Percentiles rank a stretch among this genome's conserved stretches.
phyloP scores from a whole-genome alignment of 30 jellyfish, hydroid and myxozoan species.

The Pelagia noctiluca region DNA sequence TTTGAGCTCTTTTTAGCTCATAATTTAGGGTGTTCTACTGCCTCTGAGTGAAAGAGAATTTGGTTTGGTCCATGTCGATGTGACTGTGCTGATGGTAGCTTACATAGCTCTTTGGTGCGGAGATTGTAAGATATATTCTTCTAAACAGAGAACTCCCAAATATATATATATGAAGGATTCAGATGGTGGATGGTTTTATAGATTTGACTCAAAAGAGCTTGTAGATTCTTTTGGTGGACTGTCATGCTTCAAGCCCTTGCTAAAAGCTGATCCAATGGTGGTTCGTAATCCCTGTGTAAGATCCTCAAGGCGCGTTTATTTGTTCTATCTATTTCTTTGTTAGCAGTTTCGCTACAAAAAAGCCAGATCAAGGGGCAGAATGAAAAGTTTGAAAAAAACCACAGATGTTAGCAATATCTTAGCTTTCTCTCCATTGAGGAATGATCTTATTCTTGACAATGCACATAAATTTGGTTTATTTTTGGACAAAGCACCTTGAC shows the following conservation, averaged over 20 bases:
- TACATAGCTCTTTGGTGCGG: not conserved
- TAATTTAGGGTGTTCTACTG: too few relatives aligned
- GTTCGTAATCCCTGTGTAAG: not conserved
- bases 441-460: conserved; percentile 21
- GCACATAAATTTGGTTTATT: not conserved
- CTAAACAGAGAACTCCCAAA: not conserved
- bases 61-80: not conserved
- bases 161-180: too few relatives aligned
- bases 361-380: conserved; percentile 14
- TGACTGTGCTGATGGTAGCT: not conserved
- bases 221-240: not conserved
- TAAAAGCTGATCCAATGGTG: not conserved
- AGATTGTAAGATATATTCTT: not conserved
- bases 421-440: conserved; percentile 40
- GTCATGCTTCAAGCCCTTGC: not conserved
- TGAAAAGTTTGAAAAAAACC: conserved; percentile 17
- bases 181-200: not conserved
- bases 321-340: not conserved
- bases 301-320: conserved; percentile 2
- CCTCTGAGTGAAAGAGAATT: not conserved
- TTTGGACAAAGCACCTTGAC: too few relatives aligned
- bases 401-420: conserved; percentile 28
- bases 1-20: too few relatives aligned
- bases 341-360: not conserved
- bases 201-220: not conserved